Percentiles rank a stretch among this genome's conserved stretches.
These are phyloP conservation scores for Orius laevigatus DNA, from an alignment of 1,140 invertebrate genomes.

Conservation along the genomic window DNA sequence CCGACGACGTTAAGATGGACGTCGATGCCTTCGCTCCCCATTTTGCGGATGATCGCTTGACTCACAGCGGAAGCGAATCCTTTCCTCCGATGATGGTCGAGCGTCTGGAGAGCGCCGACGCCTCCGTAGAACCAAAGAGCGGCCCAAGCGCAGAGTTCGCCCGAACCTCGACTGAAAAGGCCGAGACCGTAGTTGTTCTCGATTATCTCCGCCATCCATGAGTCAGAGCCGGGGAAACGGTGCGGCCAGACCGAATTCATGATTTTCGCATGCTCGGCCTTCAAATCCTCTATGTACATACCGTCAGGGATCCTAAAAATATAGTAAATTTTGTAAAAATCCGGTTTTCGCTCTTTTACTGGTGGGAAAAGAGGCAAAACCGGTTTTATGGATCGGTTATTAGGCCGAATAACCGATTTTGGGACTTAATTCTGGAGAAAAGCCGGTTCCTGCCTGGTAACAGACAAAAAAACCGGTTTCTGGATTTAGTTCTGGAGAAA, in stretches of 20 bases:
- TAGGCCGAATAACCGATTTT: too few species aligned
- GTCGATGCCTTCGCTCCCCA: background rate
- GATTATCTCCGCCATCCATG: background rate
- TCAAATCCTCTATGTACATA: background rate
- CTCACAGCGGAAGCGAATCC: background rate
- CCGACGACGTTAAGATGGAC: background rate
- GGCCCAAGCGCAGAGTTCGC: background rate
- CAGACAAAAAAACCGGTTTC: too few species aligned
- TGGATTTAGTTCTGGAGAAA: too few species aligned
- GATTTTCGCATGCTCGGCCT: background rate
- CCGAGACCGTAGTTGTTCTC: background rate
- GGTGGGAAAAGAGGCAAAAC: too few species aligned
- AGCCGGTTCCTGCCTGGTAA: too few species aligned
- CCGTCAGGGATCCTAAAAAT: constrained; percentile 2
- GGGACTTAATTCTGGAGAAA: too few species aligned
- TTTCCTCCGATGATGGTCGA: constrained; percentile 4
- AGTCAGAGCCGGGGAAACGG: background rate
- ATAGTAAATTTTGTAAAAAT: too few species aligned
- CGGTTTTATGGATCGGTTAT: too few species aligned
- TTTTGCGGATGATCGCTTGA: background rate
- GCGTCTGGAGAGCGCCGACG: constrained; percentile 1
- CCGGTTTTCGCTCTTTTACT: too few species aligned
- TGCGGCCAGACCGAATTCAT: background rate
- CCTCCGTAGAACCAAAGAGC: constrained; percentile 2
- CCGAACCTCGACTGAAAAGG: background rate